Evolutionary conservation across 64 coral and sea anemone species (phyloP).

Genomic region (Porites lutea): DNA sequence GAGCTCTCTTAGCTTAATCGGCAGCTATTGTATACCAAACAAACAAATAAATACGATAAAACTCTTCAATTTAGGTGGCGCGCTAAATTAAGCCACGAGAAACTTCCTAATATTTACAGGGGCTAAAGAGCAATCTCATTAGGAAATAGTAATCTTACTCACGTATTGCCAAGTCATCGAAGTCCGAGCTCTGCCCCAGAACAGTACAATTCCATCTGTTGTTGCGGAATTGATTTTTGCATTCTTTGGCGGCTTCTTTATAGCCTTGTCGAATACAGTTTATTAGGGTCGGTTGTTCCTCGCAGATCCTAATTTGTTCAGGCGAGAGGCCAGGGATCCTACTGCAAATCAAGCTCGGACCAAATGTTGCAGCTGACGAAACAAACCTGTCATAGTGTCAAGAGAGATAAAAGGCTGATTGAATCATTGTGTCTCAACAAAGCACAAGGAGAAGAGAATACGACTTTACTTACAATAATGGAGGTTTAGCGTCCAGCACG

Average conservation of each 20-base stretch:
- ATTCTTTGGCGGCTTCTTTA: slow-evolving; percentile 75
- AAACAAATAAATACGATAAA: slow-evolving; percentile 38
- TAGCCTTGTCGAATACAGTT: slow-evolving; percentile 47
- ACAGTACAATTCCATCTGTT: slow-evolving; percentile 89
- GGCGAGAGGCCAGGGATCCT: slow-evolving; percentile 28
- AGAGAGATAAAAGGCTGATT: slow-evolving; percentile 47
- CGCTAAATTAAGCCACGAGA: neutral
- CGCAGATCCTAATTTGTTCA: slow-evolving; percentile 50
- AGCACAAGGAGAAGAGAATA: slow-evolving; percentile 26
- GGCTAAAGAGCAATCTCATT: neutral
- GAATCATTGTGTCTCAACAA: slow-evolving; percentile 11
- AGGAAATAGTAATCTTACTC: slow-evolving; percentile 2
- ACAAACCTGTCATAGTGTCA: slow-evolving; percentile 43
- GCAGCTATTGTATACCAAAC: slow-evolving; percentile 24
- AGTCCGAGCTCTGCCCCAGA: slow-evolving; percentile 48
- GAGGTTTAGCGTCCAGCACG: slow-evolving; percentile 23
- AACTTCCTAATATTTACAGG: neutral
- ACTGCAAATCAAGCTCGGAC: slow-evolving; percentile 45
- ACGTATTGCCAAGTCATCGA: slow-evolving; percentile 75
- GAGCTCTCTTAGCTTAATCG: neutral
- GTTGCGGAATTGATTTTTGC: slow-evolving; percentile 91
- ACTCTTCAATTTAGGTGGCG: neutral
- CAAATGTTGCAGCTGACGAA: slow-evolving; percentile 46
- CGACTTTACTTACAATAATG: slow-evolving; percentile 53
- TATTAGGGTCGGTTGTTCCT: slow-evolving; percentile 11